Base-by-base conservation (phyloP, 2,888 invertebrate species). In the Agriotes lineatus region DNA sequence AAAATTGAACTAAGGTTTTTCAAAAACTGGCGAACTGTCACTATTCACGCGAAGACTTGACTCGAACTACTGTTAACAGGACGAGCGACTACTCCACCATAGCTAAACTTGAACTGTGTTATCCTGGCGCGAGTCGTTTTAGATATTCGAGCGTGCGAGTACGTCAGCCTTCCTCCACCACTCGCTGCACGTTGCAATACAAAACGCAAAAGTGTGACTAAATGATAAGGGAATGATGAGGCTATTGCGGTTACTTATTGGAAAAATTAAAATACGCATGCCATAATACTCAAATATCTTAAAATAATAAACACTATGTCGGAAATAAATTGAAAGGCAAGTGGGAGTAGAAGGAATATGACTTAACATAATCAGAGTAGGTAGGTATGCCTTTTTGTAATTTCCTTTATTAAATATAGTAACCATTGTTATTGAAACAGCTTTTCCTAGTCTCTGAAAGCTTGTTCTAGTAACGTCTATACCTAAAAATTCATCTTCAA, bases 91-190 rank as follows among this genome's bases (percentile, higher is more conserved):
- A 25, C 16, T 22, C 42, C 42, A 42, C 30, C 56, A 63, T 60
- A 35, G 44, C 42, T 48, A 48, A 60, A 60, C 45, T 45, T 45
- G 35, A 60, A 60, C 59, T 60, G 59, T 60, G 30, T 60, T 44
- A 33, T 60, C 33, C 48, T 60, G 45, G 30, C 33, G 59, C 59
- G 59, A 60, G 59, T 20, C 33, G 45, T 45, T 60, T 60, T 48
- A 45, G 59, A 45, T 60, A 60, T 60, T 60, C 33, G 59, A 45
- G 35, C 25, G 59, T 19, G 22, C 44, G 14, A 54, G 44, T 58
- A 60, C 59, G 59, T 60, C 59, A 60, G 45, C 63, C 30, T 63
- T 63, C 42, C 63, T 50, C 63, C 44, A 25, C 63, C 54, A 63
- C 59, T 25, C 45, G 35, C 50, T 35, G 33, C 52, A 48, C 12